These are phyloP conservation scores for Delichon dasypus DNA, from an alignment of 2,797 vertebrate genomes.

Conservation along the genomic window DNA sequence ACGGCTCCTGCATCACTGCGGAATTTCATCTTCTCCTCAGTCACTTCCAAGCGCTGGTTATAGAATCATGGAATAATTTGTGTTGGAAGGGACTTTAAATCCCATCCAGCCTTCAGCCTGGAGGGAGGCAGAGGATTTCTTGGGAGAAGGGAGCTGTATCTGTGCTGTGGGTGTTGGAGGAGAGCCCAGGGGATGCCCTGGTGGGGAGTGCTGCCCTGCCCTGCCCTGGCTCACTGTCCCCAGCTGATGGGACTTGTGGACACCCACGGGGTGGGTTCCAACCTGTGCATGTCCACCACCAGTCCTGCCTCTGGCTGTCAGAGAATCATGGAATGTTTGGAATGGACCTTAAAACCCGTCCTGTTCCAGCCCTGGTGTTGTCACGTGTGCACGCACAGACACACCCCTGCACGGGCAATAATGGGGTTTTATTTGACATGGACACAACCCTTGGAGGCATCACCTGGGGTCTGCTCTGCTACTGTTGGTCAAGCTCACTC, in stretches of 20 bases:
- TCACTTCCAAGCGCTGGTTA: not conserved
- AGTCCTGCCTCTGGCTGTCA: not conserved
- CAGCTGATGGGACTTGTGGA: fast-evolving
- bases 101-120: not conserved
- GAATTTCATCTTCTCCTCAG: not conserved
- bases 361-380: fast-evolving
- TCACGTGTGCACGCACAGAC: fast-evolving
- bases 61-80: not conserved
- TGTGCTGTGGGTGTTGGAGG: fast-evolving
- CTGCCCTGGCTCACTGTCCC: too few species aligned
- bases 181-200: fast-evolving
- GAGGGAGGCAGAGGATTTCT: not conserved
- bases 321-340: not conserved
- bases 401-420: fast-evolving
- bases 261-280: fast-evolving
- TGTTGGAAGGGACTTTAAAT: not conserved
- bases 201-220: not conserved
- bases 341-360: not conserved
- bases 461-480: not conserved
- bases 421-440: not conserved
- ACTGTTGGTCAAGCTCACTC: fast-evolving
- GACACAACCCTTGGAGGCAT: too few species aligned
- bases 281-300: fast-evolving
- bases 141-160: not conserved
- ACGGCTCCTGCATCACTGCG: fast-evolving